Evolutionary conservation across 1,140 invertebrate genomes (phyloP).

Genomic region (honey bee (Apis mellifera)): Amel_HAv3.1 CM009931.2:15716001-15716500

Average conservation of each 20-base stretch:
- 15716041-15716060: slow-evolving; percentile 80
- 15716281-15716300: not conserved
- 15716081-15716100: slow-evolving; percentile 61
- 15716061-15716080: slow-evolving; percentile 80
- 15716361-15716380: slow-evolving; percentile 11
- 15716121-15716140: slow-evolving; percentile 60
- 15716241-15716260: too few species aligned
- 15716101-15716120: slow-evolving; percentile 67
- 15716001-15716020: slow-evolving; percentile 70
- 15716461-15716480: slow-evolving; percentile 71
- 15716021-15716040: slow-evolving; percentile 76
- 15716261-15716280: not conserved
- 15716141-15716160: slow-evolving; percentile 63
- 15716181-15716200: not conserved
- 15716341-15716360: slow-evolving; percentile 77
- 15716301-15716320: slow-evolving; percentile 30
- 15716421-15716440: slow-evolving; percentile 10
- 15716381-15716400: slow-evolving; percentile 16
- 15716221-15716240: too few species aligned
- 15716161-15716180: slow-evolving; percentile 11
- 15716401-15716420: not conserved
- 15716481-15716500: slow-evolving; percentile 63
- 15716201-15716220: not conserved
- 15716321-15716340: slow-evolving; percentile 76
- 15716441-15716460: slow-evolving; percentile 56